phyloP scores from a whole-genome alignment of 1,140 invertebrate genomes.

The Camponotus vicinus region DNA sequence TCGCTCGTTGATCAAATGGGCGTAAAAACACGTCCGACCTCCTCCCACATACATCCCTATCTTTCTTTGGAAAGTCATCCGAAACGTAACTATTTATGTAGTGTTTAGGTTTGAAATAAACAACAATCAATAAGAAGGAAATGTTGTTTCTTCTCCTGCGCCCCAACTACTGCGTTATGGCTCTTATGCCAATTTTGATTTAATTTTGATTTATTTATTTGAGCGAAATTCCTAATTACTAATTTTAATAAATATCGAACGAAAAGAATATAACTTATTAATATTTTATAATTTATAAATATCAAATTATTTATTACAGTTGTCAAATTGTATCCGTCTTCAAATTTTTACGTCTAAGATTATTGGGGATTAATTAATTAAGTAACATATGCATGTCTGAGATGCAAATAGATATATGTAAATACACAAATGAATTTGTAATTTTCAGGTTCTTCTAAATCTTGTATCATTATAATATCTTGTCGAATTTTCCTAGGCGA shows the following conservation, averaged over 20 bases:
- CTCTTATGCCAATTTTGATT: too few relatives aligned
- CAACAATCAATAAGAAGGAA: too few relatives aligned
- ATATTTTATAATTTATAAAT: background rate
- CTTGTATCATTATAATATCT: background rate
- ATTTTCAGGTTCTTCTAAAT: background rate
- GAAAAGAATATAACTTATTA: background rate
- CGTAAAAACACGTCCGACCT: too few relatives aligned
- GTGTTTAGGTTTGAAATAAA: too few relatives aligned
- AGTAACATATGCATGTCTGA: background rate
- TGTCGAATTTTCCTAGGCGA: constrained; percentile 15
- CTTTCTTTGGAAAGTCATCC: too few relatives aligned
- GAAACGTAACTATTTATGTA: too few relatives aligned
- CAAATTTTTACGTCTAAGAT: constrained; percentile 4
- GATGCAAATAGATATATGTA: background rate
- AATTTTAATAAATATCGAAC: background rate
- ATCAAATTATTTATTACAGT: background rate
- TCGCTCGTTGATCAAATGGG: too few relatives aligned
- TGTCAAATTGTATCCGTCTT: background rate
- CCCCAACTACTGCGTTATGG: too few relatives aligned
- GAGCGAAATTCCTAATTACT: too few relatives aligned
- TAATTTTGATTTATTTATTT: too few relatives aligned
- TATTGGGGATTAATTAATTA: constrained; percentile 35
- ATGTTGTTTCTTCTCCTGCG: too few relatives aligned
- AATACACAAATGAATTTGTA: background rate
- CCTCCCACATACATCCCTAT: too few relatives aligned